Percentiles rank a stretch among this genome's conserved stretches.
phyloP scores from a whole-genome alignment of 2,113 vertebrate species.

The Zootoca vivipara region DNA sequence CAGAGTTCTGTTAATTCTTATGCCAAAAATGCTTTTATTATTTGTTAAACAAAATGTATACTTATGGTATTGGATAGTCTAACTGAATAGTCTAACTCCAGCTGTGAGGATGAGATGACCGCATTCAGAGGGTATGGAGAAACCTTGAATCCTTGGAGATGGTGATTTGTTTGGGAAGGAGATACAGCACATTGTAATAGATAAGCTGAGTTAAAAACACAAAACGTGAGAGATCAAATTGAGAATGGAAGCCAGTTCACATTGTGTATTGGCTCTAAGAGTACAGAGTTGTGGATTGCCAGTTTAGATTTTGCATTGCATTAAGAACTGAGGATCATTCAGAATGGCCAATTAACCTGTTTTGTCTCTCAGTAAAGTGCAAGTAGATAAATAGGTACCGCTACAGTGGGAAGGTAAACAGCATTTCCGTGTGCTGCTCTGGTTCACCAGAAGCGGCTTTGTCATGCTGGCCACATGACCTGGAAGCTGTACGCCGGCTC shows the following conservation, averaged over 20 bases:
- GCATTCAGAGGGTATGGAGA: neutral
- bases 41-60: constrained; percentile 12
- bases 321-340: neutral
- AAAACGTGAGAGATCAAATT: neutral
- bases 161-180: neutral
- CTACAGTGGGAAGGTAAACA: too few relatives aligned
- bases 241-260: neutral
- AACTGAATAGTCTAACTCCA: neutral
- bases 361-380: neutral
- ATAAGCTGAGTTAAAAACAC: neutral
- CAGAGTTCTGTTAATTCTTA: neutral
- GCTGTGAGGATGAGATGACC: neutral
- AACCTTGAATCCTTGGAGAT: neutral
- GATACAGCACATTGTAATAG: neutral
- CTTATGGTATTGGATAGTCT: neutral
- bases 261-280: neutral
- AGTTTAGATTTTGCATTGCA: neutral
- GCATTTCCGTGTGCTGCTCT: too few relatives aligned
- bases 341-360: neutral
- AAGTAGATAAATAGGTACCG: too few relatives aligned
- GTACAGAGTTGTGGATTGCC: neutral
- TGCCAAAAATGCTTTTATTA: constrained; percentile 10
- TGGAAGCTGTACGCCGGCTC: too few relatives aligned
- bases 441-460: too few relatives aligned
- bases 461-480: too few relatives aligned